Conservation (phyloP, 2,888 invertebrate species). For the Theristus sp. region DNA sequence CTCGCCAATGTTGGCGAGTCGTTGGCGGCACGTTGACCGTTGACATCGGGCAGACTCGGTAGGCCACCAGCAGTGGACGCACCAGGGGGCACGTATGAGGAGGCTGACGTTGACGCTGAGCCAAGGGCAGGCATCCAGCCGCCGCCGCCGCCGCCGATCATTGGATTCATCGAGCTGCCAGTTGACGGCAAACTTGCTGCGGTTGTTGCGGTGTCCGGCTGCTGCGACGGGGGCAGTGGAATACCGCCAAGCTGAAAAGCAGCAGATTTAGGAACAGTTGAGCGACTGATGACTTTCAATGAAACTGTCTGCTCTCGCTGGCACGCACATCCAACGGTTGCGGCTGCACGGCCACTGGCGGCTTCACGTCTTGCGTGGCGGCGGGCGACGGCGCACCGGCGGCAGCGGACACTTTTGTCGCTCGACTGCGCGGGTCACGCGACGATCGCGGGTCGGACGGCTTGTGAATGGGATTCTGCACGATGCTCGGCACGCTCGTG, state of each 20-base stretch:
- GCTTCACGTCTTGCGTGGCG: no score
- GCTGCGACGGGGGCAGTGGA: no score
- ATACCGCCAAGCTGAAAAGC: no score
- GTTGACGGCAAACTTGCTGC: not conserved
- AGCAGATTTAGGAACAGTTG: not conserved
- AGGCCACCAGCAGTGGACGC: not conserved
- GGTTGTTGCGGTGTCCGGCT: not conserved
- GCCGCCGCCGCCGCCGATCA: not conserved
- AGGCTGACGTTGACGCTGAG: not conserved
- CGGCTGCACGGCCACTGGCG: no score
- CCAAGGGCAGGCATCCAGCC: conserved; percentile 1
- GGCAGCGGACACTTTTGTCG: not conserved
- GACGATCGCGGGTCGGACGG: not conserved
- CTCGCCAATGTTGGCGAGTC: not conserved
- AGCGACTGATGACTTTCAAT: not conserved
- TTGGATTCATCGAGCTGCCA: not conserved
- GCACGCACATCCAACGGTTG: no score
- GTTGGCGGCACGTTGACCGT: no score
- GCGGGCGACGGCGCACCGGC: not conserved
- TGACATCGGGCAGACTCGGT: not conserved
- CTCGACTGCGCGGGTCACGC: not conserved
- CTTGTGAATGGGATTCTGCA: not conserved
- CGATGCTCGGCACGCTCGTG: not conserved
- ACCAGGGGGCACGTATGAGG: not conserved
- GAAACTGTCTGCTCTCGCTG: not conserved